Base-by-base conservation (phyloP, 2,888 invertebrate species). In the Dusona sp. region DNA sequence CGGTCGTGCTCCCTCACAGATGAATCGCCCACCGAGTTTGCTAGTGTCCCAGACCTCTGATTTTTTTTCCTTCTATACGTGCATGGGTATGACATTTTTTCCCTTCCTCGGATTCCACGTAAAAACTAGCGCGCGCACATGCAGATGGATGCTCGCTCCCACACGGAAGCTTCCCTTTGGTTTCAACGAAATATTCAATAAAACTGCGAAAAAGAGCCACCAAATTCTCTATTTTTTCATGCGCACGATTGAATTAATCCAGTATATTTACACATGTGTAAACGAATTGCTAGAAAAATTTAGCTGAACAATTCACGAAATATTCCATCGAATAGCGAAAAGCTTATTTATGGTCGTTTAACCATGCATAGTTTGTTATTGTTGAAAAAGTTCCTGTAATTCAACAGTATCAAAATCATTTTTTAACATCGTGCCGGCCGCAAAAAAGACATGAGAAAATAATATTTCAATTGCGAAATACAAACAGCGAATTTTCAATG, bases 101-200 rank as follows among this genome's bases (percentile, higher is more conserved):
- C 42, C 13, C 16, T 13, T 42, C 64, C 36, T 38, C 64, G 8
- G 8, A 48, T 72, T 79, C 33, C 13, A 19, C 22, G 22, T 33
- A 42, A 79, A 70, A 79, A 79, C 4, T 8, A 48, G n/a, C 22
- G 38, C 68, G 29, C 19, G 25, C 61, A 16, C 16, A 42, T 57
- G 45, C 79, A 61, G 45, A 79, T 79, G 33, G 45, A 79, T 42
- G 68, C 68, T 51, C 19, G 68, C 25, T 68, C 42, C 9, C 54
- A n/a, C 42, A 68, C 42, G 42, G 54, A 68, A 77, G 68, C n/a
- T 48, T 54, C 29, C 67, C 38, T 51, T 54, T 13, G 38, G 29
- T 19, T 68, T 38, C 38, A 68, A 79, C 68, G 19, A 79, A 68
- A 67, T 61, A 61, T 61, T 70, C 45, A 45, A 61, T 19, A 22